Evolutionary conservation across 2,113 vertebrate species (phyloP), one percentile per base, ranked within the genome.

Genomic region (Garra rufa): DNA sequence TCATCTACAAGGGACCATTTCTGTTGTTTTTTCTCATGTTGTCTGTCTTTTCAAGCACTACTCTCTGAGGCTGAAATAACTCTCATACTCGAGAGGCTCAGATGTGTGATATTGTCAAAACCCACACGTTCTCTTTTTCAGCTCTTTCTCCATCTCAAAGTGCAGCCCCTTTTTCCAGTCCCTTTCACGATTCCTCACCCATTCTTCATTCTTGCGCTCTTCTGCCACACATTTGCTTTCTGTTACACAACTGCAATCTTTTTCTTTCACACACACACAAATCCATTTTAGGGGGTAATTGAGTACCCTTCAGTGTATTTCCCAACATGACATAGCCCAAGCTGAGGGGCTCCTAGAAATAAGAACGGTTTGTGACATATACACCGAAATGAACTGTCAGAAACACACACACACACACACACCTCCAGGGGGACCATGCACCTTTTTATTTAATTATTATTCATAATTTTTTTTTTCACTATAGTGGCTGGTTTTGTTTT

Each of bases 201-300:
- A 63, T 15, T 19, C 55, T 75, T 46, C 14, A 46, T 63, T 50
- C 34, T 50, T 43, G 30, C 9, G 14, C 67, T 41, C 21, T 44
- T 73, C 70, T 55, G 30, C 44, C 26, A 24, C 48, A 52, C 41
- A 57, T n/a, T 44, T 19, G 30, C 48, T 71, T 17, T n/a, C 8
- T 1, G 44, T 50, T 26, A 44, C 21, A 4, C 38, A 14, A 26
- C 41, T 46, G 24, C 24, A 26, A 6, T 48, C 48, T 59, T 44
- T 28, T 41, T 38, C 50, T 21, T 67, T n/a, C 38, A 83, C 63
- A 48, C 78, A 82, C 83, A 71, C 73, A 81, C 83, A 85, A 75
- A 74, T 59, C 21, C 41, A 63, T 57, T 61, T 63, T 44, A 70
- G 46, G 46, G 43, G 48, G 65, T 28, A 24, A 69, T 43, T 67